Percentiles rank a stretch among this genome's conserved stretches.
phyloP scores from a whole-genome alignment of 2,113 vertebrate genomes.

The Andinoacara biseriatus region DNA sequence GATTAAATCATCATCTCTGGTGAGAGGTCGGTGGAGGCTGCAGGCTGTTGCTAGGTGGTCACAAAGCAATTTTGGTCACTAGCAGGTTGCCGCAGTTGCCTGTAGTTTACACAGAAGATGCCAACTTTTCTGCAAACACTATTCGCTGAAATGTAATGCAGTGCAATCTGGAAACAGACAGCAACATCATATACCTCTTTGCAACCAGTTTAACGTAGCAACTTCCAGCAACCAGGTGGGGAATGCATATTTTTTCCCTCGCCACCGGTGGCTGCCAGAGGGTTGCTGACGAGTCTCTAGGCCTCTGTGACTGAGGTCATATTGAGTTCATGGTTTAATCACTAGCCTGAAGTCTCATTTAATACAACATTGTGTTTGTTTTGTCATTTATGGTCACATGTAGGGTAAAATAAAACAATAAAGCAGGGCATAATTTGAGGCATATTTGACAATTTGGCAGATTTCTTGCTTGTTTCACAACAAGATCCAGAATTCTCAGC shows the following conservation, averaged over 20 bases:
- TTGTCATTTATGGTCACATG: background rate
- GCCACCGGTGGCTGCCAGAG: accelerated
- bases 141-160: background rate
- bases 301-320: too few relatives aligned
- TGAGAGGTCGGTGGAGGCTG: background rate
- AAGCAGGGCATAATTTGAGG: background rate
- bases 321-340: background rate
- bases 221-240: background rate
- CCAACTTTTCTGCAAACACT: background rate
- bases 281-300: background rate
- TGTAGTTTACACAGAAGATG: background rate
- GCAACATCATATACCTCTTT: background rate
- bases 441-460: background rate
- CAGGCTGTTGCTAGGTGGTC: background rate
- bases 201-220: background rate
- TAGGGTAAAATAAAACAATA: background rate
- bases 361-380: background rate
- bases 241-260: accelerated
- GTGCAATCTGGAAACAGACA: too few relatives aligned
- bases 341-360: background rate
- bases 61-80: too few relatives aligned
- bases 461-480: background rate
- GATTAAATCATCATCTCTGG: background rate
- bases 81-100: background rate
- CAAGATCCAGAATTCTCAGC: background rate